phyloP scores from a whole-genome alignment of 2,113 vertebrate species.

The Arizona elegans region DNA sequence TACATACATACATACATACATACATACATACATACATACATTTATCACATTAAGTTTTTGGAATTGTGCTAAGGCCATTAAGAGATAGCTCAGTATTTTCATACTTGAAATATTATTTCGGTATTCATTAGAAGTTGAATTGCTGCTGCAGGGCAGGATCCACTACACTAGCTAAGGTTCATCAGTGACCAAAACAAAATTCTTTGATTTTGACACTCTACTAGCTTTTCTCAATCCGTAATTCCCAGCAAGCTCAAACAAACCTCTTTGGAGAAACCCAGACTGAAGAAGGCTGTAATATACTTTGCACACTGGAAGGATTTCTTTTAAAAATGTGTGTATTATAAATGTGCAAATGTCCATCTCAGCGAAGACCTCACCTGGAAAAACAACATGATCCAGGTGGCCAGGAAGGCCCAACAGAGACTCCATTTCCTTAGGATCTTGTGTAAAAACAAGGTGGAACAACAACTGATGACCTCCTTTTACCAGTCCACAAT shows the following conservation, averaged over 20 bases:
- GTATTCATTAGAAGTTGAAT: not conserved
- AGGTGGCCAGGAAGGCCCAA: too few relatives aligned
- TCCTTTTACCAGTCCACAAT: too few relatives aligned
- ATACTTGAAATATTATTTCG: not conserved
- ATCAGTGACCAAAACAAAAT: not conserved
- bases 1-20: not conserved
- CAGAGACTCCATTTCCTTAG: too few relatives aligned
- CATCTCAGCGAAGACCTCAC: too few relatives aligned
- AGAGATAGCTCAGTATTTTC: not conserved
- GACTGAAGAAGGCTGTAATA: not conserved
- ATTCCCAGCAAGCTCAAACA: not conserved
- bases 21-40: not conserved
- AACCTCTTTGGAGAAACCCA: not conserved
- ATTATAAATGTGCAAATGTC: not conserved
- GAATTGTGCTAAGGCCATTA: not conserved
- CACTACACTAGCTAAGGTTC: not conserved
- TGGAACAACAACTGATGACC: too few relatives aligned
- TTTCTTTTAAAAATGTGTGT: constrained; percentile 36
- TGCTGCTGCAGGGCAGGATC: not conserved
- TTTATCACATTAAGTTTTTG: not conserved
- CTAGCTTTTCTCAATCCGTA: not conserved
- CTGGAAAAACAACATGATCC: too few relatives aligned
- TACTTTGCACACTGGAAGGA: constrained; percentile 13
- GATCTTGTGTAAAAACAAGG: too few relatives aligned
- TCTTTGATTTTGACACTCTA: not conserved